Conservation (phyloP, 1,140 invertebrate species). For the Portunus trituberculatus region DNA sequence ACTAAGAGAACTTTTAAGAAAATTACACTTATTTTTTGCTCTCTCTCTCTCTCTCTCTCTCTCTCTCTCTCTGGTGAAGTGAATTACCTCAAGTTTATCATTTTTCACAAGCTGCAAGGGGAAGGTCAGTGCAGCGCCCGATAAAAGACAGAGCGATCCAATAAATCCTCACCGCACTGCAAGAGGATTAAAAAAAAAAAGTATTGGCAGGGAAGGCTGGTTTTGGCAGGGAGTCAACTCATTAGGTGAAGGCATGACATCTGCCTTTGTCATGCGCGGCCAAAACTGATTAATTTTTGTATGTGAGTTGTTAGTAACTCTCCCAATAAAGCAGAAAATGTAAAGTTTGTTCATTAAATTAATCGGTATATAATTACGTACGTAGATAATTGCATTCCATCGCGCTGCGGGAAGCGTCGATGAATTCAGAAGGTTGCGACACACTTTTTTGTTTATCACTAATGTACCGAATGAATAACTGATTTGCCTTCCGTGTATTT, state of each 20-base stretch:
- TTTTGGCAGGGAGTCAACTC: not conserved
- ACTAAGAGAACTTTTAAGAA: too few relatives aligned
- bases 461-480: not conserved
- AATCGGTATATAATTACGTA: not conserved
- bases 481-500: not conserved
- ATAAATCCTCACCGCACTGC: not conserved
- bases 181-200: not conserved
- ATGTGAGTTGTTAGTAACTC: not conserved
- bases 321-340: slow-evolving; percentile 5
- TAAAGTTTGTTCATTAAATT: slow-evolving; percentile 24
- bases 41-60: too few relatives aligned
- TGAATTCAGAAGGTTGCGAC: not conserved
- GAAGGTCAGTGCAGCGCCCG: not conserved
- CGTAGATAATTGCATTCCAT: not conserved
- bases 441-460: not conserved
- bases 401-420: not conserved
- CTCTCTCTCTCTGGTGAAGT: too few relatives aligned
- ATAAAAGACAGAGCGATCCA: not conserved
- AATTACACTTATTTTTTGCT: too few relatives aligned
- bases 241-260: not conserved
- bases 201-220: not conserved
- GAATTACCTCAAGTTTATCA: not conserved
- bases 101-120: not conserved
- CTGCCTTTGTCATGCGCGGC: not conserved
- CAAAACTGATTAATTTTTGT: not conserved